Percentiles rank a stretch among this genome's conserved stretches.
Evolutionary conservation across 2,888 invertebrate genomes (phyloP).

Genomic region (Volucella zonaria): DNA sequence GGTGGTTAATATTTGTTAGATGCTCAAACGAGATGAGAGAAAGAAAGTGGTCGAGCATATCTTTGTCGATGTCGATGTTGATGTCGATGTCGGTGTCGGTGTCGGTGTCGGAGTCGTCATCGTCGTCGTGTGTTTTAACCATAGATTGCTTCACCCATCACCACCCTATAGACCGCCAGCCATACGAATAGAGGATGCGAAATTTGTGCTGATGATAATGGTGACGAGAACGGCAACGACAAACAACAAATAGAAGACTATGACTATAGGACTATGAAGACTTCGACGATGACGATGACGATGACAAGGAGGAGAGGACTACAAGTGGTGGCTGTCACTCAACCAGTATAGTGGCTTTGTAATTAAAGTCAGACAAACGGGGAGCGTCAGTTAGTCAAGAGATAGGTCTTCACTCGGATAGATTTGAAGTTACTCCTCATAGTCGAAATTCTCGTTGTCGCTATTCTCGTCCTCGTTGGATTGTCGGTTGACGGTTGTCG

Average conservation of each 20-base stretch:
- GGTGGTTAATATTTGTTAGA: slow-evolving; percentile 21
- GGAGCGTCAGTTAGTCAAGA: slow-evolving; percentile 67
- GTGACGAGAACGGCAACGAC: slow-evolving; percentile 20
- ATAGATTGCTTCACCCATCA: slow-evolving; percentile 27
- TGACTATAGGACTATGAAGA: too few species aligned
- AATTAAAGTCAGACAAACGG: slow-evolving; percentile 66
- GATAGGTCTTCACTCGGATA: slow-evolving; percentile 61
- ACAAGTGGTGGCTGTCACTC: slow-evolving; percentile 60
- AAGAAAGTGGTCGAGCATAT: slow-evolving; percentile 69
- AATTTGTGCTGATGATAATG: slow-evolving; percentile 30
- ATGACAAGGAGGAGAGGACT: slow-evolving; percentile 14
- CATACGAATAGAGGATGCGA: slow-evolving; percentile 34
- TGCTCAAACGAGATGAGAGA: slow-evolving; percentile 59
- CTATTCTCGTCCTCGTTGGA: neutral
- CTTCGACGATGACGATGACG: too few species aligned
- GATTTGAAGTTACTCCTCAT: slow-evolving; percentile 30
- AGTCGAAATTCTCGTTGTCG: slow-evolving; percentile 20
- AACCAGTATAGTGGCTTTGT: slow-evolving; percentile 62
- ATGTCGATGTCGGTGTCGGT: slow-evolving; percentile 46
- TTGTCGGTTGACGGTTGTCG: neutral
- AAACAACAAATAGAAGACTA: neutral
- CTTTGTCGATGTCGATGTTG: slow-evolving; percentile 53
- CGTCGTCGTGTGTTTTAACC: slow-evolving; percentile 18
- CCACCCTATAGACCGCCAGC: slow-evolving; percentile 4
- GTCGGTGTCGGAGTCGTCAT: slow-evolving; percentile 31